Evolutionary conservation across 2,797 vertebrate species (phyloP).

Genomic region (Spondyliosoma cantharus): DNA sequence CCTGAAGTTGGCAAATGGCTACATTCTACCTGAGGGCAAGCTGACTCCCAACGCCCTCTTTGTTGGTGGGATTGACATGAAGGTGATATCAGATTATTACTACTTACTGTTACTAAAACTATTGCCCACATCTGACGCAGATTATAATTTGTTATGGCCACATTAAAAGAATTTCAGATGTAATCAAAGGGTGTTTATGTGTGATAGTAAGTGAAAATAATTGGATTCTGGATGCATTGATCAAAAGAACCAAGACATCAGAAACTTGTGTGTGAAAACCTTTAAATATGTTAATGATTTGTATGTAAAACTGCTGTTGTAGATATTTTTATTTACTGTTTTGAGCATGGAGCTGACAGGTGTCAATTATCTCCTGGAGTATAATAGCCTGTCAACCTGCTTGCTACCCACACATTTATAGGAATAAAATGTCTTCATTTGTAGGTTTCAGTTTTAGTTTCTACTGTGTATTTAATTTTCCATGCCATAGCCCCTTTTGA

Average conservation of each 20-base stretch:
- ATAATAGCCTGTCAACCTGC: not conserved
- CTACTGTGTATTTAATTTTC: not conserved
- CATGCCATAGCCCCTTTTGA: not conserved
- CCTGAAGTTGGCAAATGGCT: slow-evolving; percentile 88
- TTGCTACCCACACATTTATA: not conserved
- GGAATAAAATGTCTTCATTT: not conserved
- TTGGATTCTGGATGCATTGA: not conserved
- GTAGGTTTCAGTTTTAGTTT: not conserved
- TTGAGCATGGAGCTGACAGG: not conserved
- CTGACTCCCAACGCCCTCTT: slow-evolving; percentile 95
- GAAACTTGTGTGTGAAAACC: not conserved
- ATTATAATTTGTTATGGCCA: not conserved
- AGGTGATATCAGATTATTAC: slow-evolving; percentile 80
- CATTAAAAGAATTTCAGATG: not conserved
- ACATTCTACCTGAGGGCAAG: slow-evolving; percentile 93
- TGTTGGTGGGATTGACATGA: slow-evolving; percentile 95
- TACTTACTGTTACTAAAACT: not conserved
- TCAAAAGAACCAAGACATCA: not conserved
- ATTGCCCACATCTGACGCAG: not conserved
- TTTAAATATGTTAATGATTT: not conserved
- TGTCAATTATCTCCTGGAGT: not conserved
- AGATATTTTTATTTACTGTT: not conserved
- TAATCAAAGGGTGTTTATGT: not conserved
- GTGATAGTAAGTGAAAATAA: not conserved
- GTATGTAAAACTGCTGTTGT: not conserved